Base-by-base conservation (phyloP, 2,888 invertebrate species). In the Acheta domesticus region DNA sequence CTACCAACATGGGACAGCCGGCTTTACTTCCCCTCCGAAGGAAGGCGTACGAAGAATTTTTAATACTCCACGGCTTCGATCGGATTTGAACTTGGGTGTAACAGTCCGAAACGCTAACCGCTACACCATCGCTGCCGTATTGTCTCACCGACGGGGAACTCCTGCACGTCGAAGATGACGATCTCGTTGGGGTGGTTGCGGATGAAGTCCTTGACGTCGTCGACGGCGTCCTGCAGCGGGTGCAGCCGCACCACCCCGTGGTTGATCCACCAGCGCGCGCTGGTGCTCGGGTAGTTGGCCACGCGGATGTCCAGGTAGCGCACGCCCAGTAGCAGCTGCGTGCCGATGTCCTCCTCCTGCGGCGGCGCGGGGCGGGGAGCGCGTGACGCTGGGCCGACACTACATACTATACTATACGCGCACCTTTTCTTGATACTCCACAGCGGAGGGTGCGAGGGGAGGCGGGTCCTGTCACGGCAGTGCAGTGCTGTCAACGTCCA, bases 241-340 rank as follows among this genome's bases (percentile, higher is more conserved):
- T 88, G 86, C 49, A 90, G 86, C 21, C 87, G 86, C 3, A 89
- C 86, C 12, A 89, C 85, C 16, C 90, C 90, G 83, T 91, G 91
- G 85, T 90, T 90, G 1, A 89, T 87, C 87, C 88, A 91, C 80
- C 84, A 83, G 84, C 82, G 19, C 86, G 86, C 14, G 8, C 84
- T 82, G n/a, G 75, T 75, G 12, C 77, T 77, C 12, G 82, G 82
- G 84, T 90, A 90, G 83, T 89, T 88, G 19, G 89, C 91, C 20
- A 91, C 87, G 48, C 91, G 87, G 74, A 92, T 87, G 84, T 92
- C 92, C 83, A 92, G 85, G 84, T 91, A 91, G 77, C 92, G 86
- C 5, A 88, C 88, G 1, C 92, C 92, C 82, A 90, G 89, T 83
- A 91, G 87, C 79, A 92, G 84, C 84, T 92, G 92, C 0, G 88